Conservation (phyloP, 2,113 vertebrate species). For the Tragelaphus buxtoni region DNA sequence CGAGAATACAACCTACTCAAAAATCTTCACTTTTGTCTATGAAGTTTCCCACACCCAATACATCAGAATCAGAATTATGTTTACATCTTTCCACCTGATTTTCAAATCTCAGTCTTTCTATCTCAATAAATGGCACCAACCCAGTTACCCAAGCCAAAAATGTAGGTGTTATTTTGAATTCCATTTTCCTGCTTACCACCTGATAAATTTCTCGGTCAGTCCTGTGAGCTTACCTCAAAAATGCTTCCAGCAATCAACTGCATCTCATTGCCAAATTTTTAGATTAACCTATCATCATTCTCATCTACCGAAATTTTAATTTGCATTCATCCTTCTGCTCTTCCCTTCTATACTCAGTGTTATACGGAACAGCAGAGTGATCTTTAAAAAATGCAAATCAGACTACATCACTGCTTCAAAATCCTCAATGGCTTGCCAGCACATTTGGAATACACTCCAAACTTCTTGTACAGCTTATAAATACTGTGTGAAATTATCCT, state of each 20-base stretch:
- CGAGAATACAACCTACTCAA: neutral
- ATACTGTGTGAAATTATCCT: neutral
- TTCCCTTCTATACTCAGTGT: neutral
- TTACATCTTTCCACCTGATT: neutral
- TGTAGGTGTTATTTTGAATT: neutral
- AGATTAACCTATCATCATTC: neutral
- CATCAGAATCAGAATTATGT: neutral
- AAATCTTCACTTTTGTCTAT: neutral
- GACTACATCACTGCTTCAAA: neutral
- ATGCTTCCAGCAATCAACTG: neutral
- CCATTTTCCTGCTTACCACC: neutral
- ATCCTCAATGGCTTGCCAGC: neutral
- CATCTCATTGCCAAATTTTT: neutral
- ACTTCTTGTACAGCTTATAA: neutral
- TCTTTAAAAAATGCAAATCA: neutral
- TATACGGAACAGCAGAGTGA: neutral
- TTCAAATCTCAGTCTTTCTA: neutral
- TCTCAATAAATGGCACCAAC: neutral
- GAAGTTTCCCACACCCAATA: neutral
- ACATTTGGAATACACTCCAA: neutral
- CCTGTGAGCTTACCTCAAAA: neutral
- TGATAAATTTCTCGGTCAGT: neutral
- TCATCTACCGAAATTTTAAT: neutral
- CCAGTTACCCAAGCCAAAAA: neutral
- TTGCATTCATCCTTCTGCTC: neutral